phyloP scores from a whole-genome alignment of 2,797 vertebrate species.

The Pangasius krempfi region DNA sequence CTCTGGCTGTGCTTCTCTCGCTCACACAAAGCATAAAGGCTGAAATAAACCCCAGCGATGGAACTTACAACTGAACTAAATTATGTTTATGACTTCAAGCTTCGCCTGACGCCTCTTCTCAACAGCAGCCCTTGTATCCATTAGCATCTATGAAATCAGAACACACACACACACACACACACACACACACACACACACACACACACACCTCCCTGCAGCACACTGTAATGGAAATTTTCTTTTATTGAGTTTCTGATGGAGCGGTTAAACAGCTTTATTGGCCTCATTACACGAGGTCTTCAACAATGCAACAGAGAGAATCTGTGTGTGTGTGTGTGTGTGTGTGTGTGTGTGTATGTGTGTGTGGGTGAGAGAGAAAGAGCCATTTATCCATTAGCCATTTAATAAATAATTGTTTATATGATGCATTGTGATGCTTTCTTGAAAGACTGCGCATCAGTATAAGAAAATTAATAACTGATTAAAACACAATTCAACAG shows the following conservation, averaged over 20 bases:
- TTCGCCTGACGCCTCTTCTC: background rate
- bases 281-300: conserved; percentile 28
- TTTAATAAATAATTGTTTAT: background rate
- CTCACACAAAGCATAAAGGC: background rate
- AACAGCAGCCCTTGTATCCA: background rate
- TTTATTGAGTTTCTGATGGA: conserved; percentile 40
- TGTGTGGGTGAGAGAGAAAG: too few relatives aligned
- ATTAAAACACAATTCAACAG: background rate
- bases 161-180: background rate
- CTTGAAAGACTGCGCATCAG: background rate
- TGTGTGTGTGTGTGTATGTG: background rate
- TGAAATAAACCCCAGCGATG: background rate
- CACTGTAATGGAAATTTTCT: conserved; percentile 48
- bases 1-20: background rate
- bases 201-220: background rate
- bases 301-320: background rate
- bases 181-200: conserved; percentile 27
- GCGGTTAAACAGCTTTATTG: conserved; percentile 49
- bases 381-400: background rate
- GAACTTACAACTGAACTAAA: background rate
- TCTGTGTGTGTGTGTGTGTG: background rate
- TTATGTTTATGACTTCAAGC: background rate
- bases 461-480: background rate
- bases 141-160: background rate
- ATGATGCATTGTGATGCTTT: background rate